Evolutionary conservation across 2,113 vertebrate species (phyloP), one percentile per base, ranked within the genome.

Genomic region (Bujurquina vittata): DNA sequence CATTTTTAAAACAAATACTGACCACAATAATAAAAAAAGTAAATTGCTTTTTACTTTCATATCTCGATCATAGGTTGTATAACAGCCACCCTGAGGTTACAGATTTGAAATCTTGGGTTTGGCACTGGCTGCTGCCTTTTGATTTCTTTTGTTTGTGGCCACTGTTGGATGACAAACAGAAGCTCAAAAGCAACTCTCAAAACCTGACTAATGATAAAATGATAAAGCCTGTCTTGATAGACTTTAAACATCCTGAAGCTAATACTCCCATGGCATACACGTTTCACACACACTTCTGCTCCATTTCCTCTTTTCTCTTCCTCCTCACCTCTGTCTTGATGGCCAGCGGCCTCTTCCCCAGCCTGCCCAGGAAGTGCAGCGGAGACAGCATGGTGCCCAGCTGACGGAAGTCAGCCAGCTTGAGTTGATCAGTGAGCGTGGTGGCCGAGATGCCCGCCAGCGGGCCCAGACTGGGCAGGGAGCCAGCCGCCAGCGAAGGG

Each of bases 321-420:
- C 72, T 84, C 23, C 96, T 96, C 89, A 98, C 98, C 97, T 99
- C 97, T 33, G 95, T 96, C 91, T 98, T 98, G 91, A 97, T 94
- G 0, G 96, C 94, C 40, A 97, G 95, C 14, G 97, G 95, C 93
- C 97, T 96, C 94, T 99, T 98, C 78, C 96, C 95, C 80, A 98
- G 95, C 93, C 97, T 95, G 37, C 97, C 96, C 92, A 99, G 94
- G 92, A 98, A 96, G 75, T 98, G 97, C 80, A 99, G 95, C 0
- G 97, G 97, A 0, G 97, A 96, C 55, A 98, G 96, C 96, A 99
- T 96, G 86, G 97, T 95, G 33, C 97, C 96, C 0, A 99, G 96
- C 93, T 96, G 97, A 87, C 95, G 97, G 89, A 98, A 97, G 94
- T 98, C 97, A 0, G 97, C 96, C 89, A 97, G 97, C 88, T 97